Percentiles rank a stretch among this genome's conserved stretches.
phyloP scores from a whole-genome alignment of 2,113 vertebrate species.

The Antennarius striatus region DNA sequence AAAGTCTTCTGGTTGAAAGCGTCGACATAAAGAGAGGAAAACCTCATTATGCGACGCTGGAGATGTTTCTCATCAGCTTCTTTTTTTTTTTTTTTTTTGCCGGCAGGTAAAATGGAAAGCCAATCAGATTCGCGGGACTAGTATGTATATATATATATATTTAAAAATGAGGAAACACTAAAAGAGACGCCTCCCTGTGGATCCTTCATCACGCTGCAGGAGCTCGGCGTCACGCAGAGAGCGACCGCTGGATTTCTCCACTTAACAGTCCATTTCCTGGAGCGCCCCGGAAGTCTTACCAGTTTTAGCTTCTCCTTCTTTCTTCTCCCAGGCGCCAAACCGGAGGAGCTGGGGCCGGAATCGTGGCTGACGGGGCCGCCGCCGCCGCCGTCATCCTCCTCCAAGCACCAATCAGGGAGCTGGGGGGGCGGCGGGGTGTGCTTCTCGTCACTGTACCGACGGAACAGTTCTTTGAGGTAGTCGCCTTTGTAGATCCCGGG shows the following conservation, averaged over 20 bases:
- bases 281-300: constrained; percentile 77
- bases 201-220: constrained; percentile 17
- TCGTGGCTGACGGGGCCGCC: constrained; percentile 84
- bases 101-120: too few species aligned
- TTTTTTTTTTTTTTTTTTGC: too few species aligned
- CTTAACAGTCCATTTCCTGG: constrained; percentile 45
- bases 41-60: too few species aligned
- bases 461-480: constrained; percentile 97
- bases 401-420: constrained; percentile 96
- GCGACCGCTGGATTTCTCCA: constrained; percentile 2
- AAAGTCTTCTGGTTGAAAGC: too few species aligned
- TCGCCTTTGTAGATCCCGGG: constrained; percentile 99
- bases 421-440: constrained; percentile 88
- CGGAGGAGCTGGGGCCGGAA: constrained; percentile 91
- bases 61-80: too few species aligned
- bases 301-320: constrained; percentile 93
- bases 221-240: constrained; percentile 12
- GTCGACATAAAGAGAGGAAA: too few species aligned
- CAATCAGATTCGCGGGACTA: too few species aligned
- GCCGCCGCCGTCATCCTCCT: constrained; percentile 89
- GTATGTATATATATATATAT: too few species aligned
- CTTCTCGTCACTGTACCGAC: constrained; percentile 92
- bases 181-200: constrained; percentile 6
- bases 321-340: constrained; percentile 85
- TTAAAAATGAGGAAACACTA: too few species aligned